Conservation (phyloP, 1,140 invertebrate species). For the Dufourea novaeangliae region DNA sequence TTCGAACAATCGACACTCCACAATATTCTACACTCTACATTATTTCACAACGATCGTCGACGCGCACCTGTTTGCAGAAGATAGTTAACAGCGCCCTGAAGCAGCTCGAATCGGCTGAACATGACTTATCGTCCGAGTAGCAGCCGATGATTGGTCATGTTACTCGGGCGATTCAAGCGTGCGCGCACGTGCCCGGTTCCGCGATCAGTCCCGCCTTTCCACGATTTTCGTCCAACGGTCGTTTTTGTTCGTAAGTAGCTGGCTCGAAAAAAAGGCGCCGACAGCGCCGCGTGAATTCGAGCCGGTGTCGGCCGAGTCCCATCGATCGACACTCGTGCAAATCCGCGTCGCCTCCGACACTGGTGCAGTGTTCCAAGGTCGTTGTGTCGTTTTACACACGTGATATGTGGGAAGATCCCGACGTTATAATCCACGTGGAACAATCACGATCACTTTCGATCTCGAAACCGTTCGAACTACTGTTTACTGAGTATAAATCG, state of each 20-base stretch:
- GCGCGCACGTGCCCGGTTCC: conserved; percentile 14
- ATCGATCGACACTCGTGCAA: conserved; percentile 29
- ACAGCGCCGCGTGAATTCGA: conserved; percentile 27
- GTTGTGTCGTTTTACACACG: no score
- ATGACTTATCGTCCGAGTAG: conserved; percentile 61
- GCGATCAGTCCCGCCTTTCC: conserved; percentile 20
- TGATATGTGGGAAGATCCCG: neutral
- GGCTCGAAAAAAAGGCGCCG: conserved; percentile 10
- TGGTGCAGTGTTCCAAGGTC: conserved; percentile 8
- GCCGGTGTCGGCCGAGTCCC: conserved; percentile 5
- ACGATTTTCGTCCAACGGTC: neutral
- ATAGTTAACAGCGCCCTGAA: conserved; percentile 72
- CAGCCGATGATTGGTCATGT: conserved; percentile 27
- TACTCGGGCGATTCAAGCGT: no score
- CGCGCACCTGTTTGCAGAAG: conserved; percentile 75
- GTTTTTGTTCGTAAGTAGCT: neutral
- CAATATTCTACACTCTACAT: no score
- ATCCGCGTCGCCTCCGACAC: conserved; percentile 17
- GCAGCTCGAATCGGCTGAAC: conserved; percentile 74
- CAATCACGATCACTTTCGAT: neutral
- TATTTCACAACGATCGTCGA: conserved; percentile 14
- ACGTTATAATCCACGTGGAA: neutral
- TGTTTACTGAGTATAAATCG: no score
- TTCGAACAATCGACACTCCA: no score
- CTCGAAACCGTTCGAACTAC: neutral